phyloP scores from a whole-genome alignment of 2,888 invertebrate species.

The Macaria notata region DNA sequence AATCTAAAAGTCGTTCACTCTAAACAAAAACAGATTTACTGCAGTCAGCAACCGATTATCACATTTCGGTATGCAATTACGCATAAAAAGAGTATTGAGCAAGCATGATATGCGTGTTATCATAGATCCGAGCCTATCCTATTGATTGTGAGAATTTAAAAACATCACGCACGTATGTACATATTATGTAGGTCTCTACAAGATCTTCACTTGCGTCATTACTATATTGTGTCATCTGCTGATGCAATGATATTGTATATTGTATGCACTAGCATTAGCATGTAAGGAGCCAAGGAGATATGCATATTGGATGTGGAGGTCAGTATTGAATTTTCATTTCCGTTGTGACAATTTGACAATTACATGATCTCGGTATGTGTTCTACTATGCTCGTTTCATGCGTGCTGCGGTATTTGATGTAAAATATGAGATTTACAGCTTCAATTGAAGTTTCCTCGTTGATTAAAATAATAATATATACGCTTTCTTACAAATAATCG shows the following conservation, averaged over 20 bases:
- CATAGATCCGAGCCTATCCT: slow-evolving; percentile 5
- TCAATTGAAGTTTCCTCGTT: no score
- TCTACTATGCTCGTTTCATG: no score
- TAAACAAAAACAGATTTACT: no score
- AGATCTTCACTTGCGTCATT: slow-evolving; percentile 3
- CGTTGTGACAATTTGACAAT: no score
- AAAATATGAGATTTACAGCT: no score
- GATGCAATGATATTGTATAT: slow-evolving; percentile 15
- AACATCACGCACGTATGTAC: slow-evolving; percentile 12
- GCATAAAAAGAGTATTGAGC: slow-evolving; percentile 7
- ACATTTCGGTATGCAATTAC: slow-evolving; percentile 4
- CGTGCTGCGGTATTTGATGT: no score
- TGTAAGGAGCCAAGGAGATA: slow-evolving; percentile 1
- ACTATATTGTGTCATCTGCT: slow-evolving; percentile 13
- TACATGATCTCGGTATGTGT: no score
- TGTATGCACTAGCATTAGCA: neutral
- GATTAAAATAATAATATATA: no score
- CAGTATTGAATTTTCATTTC: no score
- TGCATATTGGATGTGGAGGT: no score
- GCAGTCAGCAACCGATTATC: slow-evolving; percentile 2
- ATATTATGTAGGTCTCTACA: neutral
- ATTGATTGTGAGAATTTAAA: slow-evolving; percentile 11
- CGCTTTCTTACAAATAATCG: no score
- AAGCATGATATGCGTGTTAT: slow-evolving; percentile 15
- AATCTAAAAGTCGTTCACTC: no score